A percentile compares a stretch with the other conserved stretches of the same genome.
Conservation (phyloP, 2,113 vertebrate species). For the Euleptes europaea region DNA sequence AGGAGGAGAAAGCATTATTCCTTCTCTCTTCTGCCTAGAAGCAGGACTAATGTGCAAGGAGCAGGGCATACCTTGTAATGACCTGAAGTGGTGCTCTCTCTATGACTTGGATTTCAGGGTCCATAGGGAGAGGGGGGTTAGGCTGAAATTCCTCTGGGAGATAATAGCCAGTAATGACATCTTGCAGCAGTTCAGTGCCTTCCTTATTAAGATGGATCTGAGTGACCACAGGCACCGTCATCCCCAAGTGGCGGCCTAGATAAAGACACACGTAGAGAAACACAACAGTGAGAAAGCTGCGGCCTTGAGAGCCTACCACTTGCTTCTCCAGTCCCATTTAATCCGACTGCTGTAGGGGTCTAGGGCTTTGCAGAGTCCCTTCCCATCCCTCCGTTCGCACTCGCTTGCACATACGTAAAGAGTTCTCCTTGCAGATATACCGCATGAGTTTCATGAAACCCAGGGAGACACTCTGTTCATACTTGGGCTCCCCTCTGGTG, state of each 20-base stretch:
- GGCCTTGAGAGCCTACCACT: neutral
- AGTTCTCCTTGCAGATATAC: slow-evolving; percentile 90
- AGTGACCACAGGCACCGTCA: slow-evolving; percentile 83
- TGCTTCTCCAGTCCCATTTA: neutral
- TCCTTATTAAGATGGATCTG: slow-evolving; percentile 77
- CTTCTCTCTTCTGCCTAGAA: neutral
- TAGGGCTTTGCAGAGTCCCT: slow-evolving; percentile 10
- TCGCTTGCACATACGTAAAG: slow-evolving; percentile 74
- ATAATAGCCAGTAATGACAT: slow-evolving; percentile 79
- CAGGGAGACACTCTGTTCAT: slow-evolving; percentile 88
- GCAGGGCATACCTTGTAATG: slow-evolving; percentile 75
- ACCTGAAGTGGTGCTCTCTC: slow-evolving; percentile 76
- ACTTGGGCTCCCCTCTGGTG: slow-evolving; percentile 74
- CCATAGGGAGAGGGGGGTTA: slow-evolving; percentile 69
- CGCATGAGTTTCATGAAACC: slow-evolving; percentile 91
- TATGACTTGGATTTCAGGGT: slow-evolving; percentile 77
- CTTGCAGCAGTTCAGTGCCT: slow-evolving; percentile 65
- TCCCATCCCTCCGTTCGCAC: neutral
- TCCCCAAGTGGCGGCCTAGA: slow-evolving; percentile 80
- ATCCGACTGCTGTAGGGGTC: neutral
- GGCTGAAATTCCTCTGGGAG: slow-evolving; percentile 79
- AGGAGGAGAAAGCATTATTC: neutral
- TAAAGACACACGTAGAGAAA: neutral
- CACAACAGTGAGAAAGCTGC: neutral
- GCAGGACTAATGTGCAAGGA: neutral